Conservation (phyloP, 2,113 vertebrate species). For the Nyctibius bracteatus region DNA sequence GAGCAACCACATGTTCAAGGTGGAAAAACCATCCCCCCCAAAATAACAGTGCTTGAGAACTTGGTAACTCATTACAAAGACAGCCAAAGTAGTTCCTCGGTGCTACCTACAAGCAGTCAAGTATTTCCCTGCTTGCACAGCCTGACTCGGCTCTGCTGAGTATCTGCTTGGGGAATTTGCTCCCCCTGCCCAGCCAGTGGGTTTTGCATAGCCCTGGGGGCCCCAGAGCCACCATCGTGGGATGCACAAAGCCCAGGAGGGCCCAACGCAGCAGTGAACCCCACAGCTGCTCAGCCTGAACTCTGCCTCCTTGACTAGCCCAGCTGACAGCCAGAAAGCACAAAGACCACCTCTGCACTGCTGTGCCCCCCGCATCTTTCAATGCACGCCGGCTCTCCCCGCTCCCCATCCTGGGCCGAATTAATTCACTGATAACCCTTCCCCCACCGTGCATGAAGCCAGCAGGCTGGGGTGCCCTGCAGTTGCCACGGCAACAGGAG, state of each 20-base stretch:
- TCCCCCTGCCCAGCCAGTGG: background rate
- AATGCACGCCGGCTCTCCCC: background rate
- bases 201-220: background rate
- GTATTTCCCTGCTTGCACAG: background rate
- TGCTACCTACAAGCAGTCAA: rapidly evolving
- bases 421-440: conserved; percentile 1
- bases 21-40: background rate
- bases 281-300: background rate
- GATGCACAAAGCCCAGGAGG: background rate
- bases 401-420: background rate
- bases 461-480: background rate
- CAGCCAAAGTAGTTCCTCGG: background rate
- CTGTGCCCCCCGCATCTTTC: background rate
- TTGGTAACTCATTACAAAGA: background rate
- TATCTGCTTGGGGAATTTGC: background rate
- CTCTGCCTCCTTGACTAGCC: background rate
- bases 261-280: background rate
- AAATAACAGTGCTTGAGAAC: background rate
- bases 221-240: background rate
- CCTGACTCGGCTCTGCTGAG: background rate
- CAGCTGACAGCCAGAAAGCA: background rate
- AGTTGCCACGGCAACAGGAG: conserved; percentile 60
- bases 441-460: background rate
- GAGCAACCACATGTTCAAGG: background rate
- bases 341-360: background rate